Evolutionary conservation across 1,140 invertebrate genomes (phyloP), one percentile per base, ranked within the genome.

Genomic region (Platorchestia sp.): DNA sequence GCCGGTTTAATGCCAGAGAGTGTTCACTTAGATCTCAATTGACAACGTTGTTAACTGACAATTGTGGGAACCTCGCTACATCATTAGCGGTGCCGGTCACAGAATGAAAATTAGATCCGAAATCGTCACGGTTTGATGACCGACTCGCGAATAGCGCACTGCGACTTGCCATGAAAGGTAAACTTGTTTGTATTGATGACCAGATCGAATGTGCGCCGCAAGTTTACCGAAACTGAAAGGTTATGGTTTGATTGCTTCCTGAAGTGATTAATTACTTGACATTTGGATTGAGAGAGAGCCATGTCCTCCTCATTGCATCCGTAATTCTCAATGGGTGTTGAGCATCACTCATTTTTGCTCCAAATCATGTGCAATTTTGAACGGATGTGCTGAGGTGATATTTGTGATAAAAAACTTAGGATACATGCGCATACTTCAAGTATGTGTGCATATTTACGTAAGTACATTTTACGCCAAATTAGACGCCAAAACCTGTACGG

Each of bases 231-330:
- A 45, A 45, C 91, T 45, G 91, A 93, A 93, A 93, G 91, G 91
- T 93, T 93, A 93, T 93, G 91, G 91, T 93, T 93, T 47, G 91
- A 93, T 93, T 93, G 91, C 91, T 93, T 93, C 91, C 91, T 93
- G 43, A 47, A 93, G 91, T 93, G 43, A 93, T 93, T 93, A 93
- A 93, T 93, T 45, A 47, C 43, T 22, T 93, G 91, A 47, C 91
- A 10, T 93, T 93, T 93, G 45, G 43, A 40, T 44, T n/a, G 91
- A 22, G 91, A 27, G 45, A 22, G 44, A 90, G 87, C 41, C 0
- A 90, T 22, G 27, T 75, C 59, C 59, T 75, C 36, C 59, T 36
- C 36, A 36, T 75, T 75, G 59, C 59, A 27, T 75, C 27, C 59
- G 59, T 36, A 75, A 75, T n/a, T 75, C 59, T 75, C 3, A 75